These are phyloP conservation scores for Eupithecia insigniata DNA, from an alignment of 2,888 invertebrate genomes.

Conservation along the genomic window DNA sequence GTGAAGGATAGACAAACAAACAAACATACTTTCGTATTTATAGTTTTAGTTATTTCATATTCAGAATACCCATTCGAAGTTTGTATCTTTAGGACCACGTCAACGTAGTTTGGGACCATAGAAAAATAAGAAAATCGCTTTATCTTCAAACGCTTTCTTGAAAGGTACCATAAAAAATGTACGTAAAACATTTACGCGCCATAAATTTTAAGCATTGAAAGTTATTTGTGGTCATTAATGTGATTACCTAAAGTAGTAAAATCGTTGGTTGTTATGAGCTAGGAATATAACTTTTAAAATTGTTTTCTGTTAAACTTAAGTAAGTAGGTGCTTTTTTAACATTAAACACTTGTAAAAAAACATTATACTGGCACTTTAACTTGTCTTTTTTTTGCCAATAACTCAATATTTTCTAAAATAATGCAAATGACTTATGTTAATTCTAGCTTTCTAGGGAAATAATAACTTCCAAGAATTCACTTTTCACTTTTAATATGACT, in stretches of 20 bases:
- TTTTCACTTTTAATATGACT: no score
- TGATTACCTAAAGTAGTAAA: slow-evolving; percentile 61
- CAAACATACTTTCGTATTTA: no score
- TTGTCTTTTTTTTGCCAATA: background rate
- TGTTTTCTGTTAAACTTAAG: background rate
- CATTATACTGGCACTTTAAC: background rate
- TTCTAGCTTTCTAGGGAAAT: no score
- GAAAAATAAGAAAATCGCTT: slow-evolving; percentile 68
- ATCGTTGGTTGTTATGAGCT: slow-evolving; percentile 28
- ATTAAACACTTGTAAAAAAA: background rate
- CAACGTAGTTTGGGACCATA: slow-evolving; percentile 43
- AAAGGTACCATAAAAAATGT: slow-evolving; percentile 76
- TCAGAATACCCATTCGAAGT: background rate
- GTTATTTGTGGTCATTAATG: slow-evolving; percentile 71
- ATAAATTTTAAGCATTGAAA: slow-evolving; percentile 73
- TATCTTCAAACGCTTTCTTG: slow-evolving; percentile 75
- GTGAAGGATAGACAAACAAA: no score
- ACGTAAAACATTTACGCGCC: slow-evolving; percentile 73
- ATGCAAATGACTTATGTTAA: background rate
- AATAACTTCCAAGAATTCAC: no score
- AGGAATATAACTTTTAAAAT: background rate
- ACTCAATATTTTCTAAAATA: background rate
- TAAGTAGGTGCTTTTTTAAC: background rate
- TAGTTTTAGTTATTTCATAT: no score
- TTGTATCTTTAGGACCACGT: background rate